Percentiles rank a stretch among this genome's conserved stretches.
Evolutionary conservation across 2,888 invertebrate genomes (phyloP).

Genomic region (Exocentrus adspersus): DNA sequence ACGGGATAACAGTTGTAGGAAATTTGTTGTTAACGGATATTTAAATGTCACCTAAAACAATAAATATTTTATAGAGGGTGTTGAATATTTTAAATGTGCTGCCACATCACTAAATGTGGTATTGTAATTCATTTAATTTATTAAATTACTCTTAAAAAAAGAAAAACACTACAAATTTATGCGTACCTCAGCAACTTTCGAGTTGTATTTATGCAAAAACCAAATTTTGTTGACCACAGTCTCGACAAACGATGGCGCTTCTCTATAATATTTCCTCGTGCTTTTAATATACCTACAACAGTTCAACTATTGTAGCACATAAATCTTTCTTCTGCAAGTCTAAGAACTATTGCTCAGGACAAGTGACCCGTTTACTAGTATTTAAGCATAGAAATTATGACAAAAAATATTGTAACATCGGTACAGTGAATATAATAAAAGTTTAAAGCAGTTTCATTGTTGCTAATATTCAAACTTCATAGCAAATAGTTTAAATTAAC

Average conservation of each 20-base stretch:
- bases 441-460: background rate
- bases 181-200: constrained; percentile 46
- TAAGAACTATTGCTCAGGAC: background rate
- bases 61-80: no score
- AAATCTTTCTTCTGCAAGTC: background rate
- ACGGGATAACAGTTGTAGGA: constrained; percentile 44
- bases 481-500: background rate
- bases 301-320: background rate
- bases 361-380: no score
- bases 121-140: no score
- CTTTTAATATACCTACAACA: constrained; percentile 46
- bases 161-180: no score
- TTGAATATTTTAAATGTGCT: no score
- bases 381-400: no score
- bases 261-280: constrained; percentile 36
- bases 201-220: constrained; percentile 48
- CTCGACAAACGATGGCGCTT: constrained; percentile 39
- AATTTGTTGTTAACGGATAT: constrained; percentile 43
- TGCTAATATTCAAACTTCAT: constrained; percentile 6
- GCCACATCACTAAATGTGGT: no score
- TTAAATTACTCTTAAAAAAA: no score
- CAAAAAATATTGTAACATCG: no score
- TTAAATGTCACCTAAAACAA: constrained; percentile 40
- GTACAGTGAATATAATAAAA: no score
- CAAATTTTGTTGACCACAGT: constrained; percentile 42